Evolutionary conservation across 2,888 invertebrate species (phyloP).

Genomic region (Microctonus hyperodae): DNA sequence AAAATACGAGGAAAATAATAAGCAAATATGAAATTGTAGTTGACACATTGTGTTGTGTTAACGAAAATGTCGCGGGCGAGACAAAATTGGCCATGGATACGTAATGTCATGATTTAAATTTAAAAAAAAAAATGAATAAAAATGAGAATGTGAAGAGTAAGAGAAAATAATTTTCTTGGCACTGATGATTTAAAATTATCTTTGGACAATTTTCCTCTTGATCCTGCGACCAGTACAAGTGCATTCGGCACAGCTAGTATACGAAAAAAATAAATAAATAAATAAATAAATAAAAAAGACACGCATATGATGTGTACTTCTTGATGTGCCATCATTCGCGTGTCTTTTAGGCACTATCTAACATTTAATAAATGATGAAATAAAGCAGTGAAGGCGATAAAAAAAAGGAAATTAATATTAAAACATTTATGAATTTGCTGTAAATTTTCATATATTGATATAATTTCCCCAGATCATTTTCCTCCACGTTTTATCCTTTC

Average conservation of each 20-base stretch:
- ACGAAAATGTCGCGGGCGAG: constrained; percentile 58
- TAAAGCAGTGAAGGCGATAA: constrained; percentile 41
- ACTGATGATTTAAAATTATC: constrained; percentile 19
- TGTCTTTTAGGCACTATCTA: constrained; percentile 58
- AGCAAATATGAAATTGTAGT: constrained; percentile 52
- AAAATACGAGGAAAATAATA: constrained; percentile 28
- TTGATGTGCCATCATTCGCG: constrained; percentile 51
- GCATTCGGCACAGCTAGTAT: constrained; percentile 64
- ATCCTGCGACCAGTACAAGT: constrained; percentile 62
- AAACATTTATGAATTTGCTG: constrained; percentile 51
- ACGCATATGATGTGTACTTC: constrained; percentile 47
- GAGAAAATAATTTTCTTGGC: not conserved
- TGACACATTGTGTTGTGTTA: constrained; percentile 57
- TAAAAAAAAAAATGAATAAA: too few relatives aligned
- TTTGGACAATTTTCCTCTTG: constrained; percentile 51
- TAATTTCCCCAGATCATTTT: constrained; percentile 43
- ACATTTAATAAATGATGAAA: constrained; percentile 56
- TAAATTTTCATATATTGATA: constrained; percentile 25
- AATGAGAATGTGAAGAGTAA: constrained; percentile 9
- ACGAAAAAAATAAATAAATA: constrained; percentile 50
- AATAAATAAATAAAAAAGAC: constrained; percentile 37
- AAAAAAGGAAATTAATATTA: constrained; percentile 41
- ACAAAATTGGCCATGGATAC: constrained; percentile 32
- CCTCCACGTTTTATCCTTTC: constrained; percentile 20
- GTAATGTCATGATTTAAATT: constrained; percentile 49